phyloP scores from a whole-genome alignment of 2,888 invertebrate species.

The Megastigmus dorsalis region DNA sequence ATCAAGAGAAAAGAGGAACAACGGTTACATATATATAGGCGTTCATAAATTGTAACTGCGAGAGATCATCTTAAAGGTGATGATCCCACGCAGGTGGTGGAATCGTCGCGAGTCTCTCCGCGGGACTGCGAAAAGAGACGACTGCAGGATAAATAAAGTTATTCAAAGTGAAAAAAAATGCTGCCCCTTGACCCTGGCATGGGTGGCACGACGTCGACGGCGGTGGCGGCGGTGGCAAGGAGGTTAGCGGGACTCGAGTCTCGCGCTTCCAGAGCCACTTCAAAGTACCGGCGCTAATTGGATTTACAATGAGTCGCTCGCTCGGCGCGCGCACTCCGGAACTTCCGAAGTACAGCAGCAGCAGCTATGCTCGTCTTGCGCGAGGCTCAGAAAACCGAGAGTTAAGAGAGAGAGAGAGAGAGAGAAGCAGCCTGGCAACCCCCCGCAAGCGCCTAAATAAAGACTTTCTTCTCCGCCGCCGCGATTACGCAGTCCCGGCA shows the following conservation, averaged over 20 bases:
- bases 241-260: constrained; percentile 53
- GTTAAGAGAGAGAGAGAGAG: constrained; percentile 15
- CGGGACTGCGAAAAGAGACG: not conserved
- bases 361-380: constrained; percentile 12
- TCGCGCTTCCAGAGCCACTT: constrained; percentile 60
- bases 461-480: constrained; percentile 27
- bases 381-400: not conserved
- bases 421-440: constrained; percentile 8
- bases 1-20: too few relatives aligned
- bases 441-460: constrained; percentile 33
- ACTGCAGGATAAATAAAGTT: constrained; percentile 46
- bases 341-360: constrained; percentile 42
- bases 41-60: too few relatives aligned
- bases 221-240: too few relatives aligned
- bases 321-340: constrained; percentile 37
- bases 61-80: too few relatives aligned
- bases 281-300: constrained; percentile 67
- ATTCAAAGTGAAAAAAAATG: constrained; percentile 56
- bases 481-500: constrained; percentile 32
- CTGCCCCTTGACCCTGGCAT: constrained; percentile 56
- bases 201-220: not conserved
- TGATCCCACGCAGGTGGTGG: too few relatives aligned
- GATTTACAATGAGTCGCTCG: constrained; percentile 67
- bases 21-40: too few relatives aligned
- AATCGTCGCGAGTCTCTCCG: too few relatives aligned